A percentile compares a stretch with the other conserved stretches of the same genome.
Evolutionary conservation across 2,113 vertebrate species (phyloP).

Genomic region (Peucedramus taeniatus): DNA sequence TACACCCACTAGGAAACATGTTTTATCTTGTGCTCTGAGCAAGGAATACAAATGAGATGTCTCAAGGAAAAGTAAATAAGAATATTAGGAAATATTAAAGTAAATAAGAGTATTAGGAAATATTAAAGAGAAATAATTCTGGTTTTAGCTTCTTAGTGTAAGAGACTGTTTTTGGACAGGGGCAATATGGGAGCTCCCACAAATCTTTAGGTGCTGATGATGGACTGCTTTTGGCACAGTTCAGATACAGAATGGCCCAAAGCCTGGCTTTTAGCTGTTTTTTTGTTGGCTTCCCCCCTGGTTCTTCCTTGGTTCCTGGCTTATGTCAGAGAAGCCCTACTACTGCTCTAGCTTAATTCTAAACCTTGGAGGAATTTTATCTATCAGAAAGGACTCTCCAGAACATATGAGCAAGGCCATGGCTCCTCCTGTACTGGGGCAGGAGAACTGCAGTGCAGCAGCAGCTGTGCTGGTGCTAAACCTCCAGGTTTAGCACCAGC

Average conservation of each 20-base stretch:
- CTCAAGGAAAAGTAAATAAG: slow-evolving; percentile 21
- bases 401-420: neutral
- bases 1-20: slow-evolving; percentile 46
- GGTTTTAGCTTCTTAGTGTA: neutral
- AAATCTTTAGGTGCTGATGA: neutral
- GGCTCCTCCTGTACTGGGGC: neutral
- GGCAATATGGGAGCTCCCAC: neutral
- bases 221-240: neutral
- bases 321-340: neutral
- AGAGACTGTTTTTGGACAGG: neutral
- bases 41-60: slow-evolving; percentile 5
- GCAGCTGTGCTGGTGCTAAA: neutral
- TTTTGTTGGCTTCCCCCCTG: neutral
- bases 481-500: too few relatives aligned
- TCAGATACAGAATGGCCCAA: neutral
- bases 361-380: neutral
- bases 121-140: neutral
- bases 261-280: neutral
- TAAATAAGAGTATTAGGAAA: neutral
- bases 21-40: neutral
- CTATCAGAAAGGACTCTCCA: neutral
- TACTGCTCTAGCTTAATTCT: neutral
- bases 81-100: neutral
- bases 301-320: neutral
- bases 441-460: neutral